A percentile compares a stretch with the other conserved stretches of the same genome.
These are phyloP conservation scores for Psilopogon haemacephalus DNA, from an alignment of 2,113 vertebrate genomes.

Conservation along the genomic window DNA sequence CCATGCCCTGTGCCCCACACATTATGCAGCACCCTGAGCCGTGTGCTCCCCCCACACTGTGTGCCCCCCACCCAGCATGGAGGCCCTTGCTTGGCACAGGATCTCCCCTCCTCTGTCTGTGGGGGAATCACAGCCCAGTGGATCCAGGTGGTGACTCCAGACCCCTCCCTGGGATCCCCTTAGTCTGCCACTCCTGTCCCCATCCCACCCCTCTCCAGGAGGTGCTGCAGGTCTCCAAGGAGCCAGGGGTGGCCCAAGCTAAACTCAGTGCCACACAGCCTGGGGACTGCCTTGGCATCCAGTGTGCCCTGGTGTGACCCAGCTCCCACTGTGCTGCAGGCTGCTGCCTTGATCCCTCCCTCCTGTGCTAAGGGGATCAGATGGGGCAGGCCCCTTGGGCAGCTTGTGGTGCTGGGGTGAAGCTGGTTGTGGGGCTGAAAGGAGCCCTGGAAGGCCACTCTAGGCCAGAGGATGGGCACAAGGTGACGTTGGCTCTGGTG, in stretches of 20 bases:
- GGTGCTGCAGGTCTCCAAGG: background rate
- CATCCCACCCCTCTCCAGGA: background rate
- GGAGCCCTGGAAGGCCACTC: too few species aligned
- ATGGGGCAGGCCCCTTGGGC: background rate
- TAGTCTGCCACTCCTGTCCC: too few species aligned
- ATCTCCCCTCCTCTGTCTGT: background rate
- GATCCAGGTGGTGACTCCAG: background rate
- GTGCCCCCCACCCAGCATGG: background rate
- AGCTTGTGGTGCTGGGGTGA: background rate
- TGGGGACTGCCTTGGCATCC: fast-evolving
- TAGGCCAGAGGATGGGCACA: fast-evolving
- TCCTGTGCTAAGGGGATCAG: background rate
- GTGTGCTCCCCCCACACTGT: background rate
- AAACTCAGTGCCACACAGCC: fast-evolving
- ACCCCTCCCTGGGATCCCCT: fast-evolving
- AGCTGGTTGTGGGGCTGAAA: background rate
- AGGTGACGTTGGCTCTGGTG: background rate
- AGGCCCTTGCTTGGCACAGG: background rate
- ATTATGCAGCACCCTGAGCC: background rate
- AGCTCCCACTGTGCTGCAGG: fast-evolving
- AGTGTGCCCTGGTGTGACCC: background rate
- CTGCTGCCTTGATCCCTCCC: background rate
- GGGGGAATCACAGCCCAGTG: background rate
- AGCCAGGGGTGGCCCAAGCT: background rate
- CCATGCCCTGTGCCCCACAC: background rate